phyloP scores from a whole-genome alignment of 2,888 invertebrate genomes.

The Drosophila pseudotalamancana region DNA sequence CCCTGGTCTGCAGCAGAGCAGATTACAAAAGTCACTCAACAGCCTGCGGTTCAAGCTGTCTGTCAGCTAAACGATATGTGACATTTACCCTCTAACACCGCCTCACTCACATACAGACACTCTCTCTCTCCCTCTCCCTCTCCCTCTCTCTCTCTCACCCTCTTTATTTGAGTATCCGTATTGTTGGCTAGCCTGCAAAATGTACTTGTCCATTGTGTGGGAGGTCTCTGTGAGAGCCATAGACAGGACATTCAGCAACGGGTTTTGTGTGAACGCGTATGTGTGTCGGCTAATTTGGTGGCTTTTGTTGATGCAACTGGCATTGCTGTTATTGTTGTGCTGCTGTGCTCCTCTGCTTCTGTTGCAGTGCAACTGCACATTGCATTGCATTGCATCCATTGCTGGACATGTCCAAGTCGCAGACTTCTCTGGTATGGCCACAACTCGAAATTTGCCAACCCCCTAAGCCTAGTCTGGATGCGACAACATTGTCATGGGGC shows the following conservation, averaged over 20 bases:
- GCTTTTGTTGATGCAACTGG: conserved; percentile 64
- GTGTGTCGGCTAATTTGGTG: conserved; percentile 72
- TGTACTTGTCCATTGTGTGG: conserved; percentile 50
- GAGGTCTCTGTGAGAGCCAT: conserved; percentile 14
- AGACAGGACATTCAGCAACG: conserved; percentile 19
- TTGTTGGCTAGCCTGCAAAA: conserved; percentile 52
- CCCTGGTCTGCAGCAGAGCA: conserved; percentile 8
- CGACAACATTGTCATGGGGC: conserved; percentile 19
- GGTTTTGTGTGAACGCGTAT: conserved; percentile 33
- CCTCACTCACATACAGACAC: background rate
- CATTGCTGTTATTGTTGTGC: conserved; percentile 38
- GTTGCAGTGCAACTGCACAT: conserved; percentile 9
- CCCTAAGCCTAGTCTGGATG: background rate
- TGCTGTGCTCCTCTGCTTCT: background rate
- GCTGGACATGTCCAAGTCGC: conserved; percentile 27
- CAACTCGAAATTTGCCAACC: conserved; percentile 21
- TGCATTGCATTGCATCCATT: conserved; percentile 53
- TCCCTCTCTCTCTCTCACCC: background rate
- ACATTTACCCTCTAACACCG: background rate
- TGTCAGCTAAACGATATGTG: conserved; percentile 18
- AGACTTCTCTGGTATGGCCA: conserved; percentile 9
- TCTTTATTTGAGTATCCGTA: background rate
- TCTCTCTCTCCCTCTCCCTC: background rate
- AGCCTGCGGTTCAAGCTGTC: conserved; percentile 30
- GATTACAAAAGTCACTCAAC: conserved; percentile 48